A percentile compares a stretch with the other conserved stretches of the same genome.
Evolutionary conservation across 2,797 vertebrate species (phyloP).

Genomic region (Pipistrellus pipistrellus): DNA sequence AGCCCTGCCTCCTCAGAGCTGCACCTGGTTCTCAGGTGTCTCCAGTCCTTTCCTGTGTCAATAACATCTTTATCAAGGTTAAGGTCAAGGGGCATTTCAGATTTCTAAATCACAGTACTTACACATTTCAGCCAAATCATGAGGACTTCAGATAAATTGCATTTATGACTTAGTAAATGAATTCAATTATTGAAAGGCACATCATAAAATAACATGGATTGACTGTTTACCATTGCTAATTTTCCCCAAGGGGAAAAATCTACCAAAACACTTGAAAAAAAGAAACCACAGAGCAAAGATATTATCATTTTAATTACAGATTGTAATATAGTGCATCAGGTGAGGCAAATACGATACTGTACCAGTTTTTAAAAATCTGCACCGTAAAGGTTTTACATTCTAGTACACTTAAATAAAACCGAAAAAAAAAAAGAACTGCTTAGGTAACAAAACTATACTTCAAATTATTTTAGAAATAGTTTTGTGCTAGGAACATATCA

Average conservation of each 20-base stretch:
- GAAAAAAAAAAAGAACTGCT: background rate
- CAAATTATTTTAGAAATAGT: conserved; percentile 65
- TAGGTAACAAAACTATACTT: conserved; percentile 53
- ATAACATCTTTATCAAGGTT: background rate
- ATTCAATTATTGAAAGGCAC: background rate
- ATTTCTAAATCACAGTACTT: background rate
- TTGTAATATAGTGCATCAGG: conserved; percentile 73
- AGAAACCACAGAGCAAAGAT: conserved; percentile 51
- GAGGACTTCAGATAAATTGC: background rate
- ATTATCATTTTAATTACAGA: conserved; percentile 71
- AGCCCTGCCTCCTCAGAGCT: background rate
- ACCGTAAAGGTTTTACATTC: conserved; percentile 51
- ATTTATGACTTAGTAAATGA: background rate
- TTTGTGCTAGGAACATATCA: conserved; percentile 31
- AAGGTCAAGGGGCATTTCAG: background rate
- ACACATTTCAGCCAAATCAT: background rate
- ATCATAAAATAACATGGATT: background rate
- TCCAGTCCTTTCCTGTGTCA: background rate
- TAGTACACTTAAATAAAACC: conserved; percentile 69
- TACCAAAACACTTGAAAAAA: background rate
- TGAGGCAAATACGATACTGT: conserved; percentile 66
- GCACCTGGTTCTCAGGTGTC: background rate
- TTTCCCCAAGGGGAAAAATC: background rate
- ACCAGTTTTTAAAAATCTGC: conserved; percentile 71
- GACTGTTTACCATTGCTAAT: background rate